These are phyloP conservation scores for Spheniscus humboldti DNA, from an alignment of 2,797 vertebrate species.

Conservation along the genomic window DNA sequence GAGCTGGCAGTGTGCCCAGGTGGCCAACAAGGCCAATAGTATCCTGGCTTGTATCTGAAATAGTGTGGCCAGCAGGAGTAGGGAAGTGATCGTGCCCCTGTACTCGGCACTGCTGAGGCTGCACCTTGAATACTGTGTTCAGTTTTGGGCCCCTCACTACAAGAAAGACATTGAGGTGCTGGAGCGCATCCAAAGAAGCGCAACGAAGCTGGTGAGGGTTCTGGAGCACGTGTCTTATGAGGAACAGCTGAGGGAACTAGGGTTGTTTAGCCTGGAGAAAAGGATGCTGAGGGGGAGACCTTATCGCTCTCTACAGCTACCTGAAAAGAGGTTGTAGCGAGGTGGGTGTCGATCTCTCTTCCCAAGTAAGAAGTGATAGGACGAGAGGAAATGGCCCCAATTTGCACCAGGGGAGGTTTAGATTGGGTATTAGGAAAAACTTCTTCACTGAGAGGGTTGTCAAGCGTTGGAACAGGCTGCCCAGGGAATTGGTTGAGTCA, in stretches of 20 bases:
- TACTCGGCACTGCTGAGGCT: background rate
- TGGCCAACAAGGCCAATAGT: background rate
- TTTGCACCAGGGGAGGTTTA: background rate
- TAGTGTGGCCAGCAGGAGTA: background rate
- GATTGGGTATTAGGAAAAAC: background rate
- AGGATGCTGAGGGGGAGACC: background rate
- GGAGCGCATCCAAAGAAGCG: fast-evolving
- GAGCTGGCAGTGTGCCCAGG: background rate
- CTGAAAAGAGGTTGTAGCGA: background rate
- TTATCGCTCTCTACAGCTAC: background rate
- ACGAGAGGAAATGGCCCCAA: background rate
- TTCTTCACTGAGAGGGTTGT: background rate
- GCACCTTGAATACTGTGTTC: background rate
- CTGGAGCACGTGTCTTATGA: fast-evolving
- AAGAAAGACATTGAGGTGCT: background rate
- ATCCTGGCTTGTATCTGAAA: background rate
- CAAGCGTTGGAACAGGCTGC: background rate
- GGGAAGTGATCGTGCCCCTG: fast-evolving
- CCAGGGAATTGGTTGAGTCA: background rate
- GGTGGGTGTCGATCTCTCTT: background rate
- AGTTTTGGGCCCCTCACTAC: background rate
- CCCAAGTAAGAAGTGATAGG: background rate
- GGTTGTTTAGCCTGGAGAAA: background rate
- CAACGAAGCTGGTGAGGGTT: fast-evolving
- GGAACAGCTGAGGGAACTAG: fast-evolving